Percentiles rank a stretch among this genome's conserved stretches.
phyloP scores from a whole-genome alignment of 2,888 invertebrate genomes.

The Empis livida region DNA sequence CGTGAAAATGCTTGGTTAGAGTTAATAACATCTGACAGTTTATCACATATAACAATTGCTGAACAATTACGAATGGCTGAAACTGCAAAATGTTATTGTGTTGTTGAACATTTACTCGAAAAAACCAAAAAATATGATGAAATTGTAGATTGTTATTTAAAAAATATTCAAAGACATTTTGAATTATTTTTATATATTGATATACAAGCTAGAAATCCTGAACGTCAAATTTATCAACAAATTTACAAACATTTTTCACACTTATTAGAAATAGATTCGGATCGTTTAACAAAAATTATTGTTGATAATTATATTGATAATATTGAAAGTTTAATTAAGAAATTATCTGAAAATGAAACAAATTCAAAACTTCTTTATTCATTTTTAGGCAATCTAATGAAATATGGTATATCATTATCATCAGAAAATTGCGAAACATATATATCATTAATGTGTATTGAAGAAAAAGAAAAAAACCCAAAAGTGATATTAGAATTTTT shows the following conservation, averaged over 20 bases:
- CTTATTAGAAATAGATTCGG: slow-evolving; percentile 46
- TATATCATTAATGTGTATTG: slow-evolving; percentile 47
- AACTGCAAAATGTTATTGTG: slow-evolving; percentile 53
- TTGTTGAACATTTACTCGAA: slow-evolving; percentile 57
- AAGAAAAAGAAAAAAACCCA: slow-evolving; percentile 36
- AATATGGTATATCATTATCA: slow-evolving; percentile 27
- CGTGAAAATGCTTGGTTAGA: slow-evolving; percentile 62
- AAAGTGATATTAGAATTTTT: slow-evolving; percentile 42
- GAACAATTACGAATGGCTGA: slow-evolving; percentile 48
- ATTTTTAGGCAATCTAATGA: slow-evolving; percentile 48
- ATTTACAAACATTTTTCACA: slow-evolving; percentile 37
- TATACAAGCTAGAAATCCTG: slow-evolving; percentile 32
- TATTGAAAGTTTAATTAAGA: slow-evolving; percentile 36
- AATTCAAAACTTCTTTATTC: slow-evolving; percentile 33
- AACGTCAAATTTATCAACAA: slow-evolving; percentile 37
- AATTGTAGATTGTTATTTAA: slow-evolving; percentile 54
- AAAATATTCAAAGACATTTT: slow-evolving; percentile 45
- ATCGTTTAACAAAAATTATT: slow-evolving; percentile 49
- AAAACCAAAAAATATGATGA: slow-evolving; percentile 45
- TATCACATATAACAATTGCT: slow-evolving; percentile 44
- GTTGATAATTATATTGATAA: slow-evolving; percentile 41
- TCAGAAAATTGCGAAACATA: slow-evolving; percentile 44
- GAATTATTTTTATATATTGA: slow-evolving; percentile 48
- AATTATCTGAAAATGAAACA: slow-evolving; percentile 10
- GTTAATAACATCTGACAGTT: slow-evolving; percentile 47